Conservation (phyloP, 2,113 vertebrate species). For the Rattus norvegicus region GRCr8 NC_086027.1:62911001-62911500, state of each 20-base stretch:
- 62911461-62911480: conserved; percentile 54
- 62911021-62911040: conserved; percentile 68
- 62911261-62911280: conserved; percentile 52
- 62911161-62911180: conserved; percentile 55
- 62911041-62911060: conserved; percentile 60
- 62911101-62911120: conserved; percentile 24
- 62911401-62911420: conserved; percentile 7
- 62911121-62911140: background rate
- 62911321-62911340: background rate
- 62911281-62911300: background rate
- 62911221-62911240: background rate
- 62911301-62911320: conserved; percentile 36
- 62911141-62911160: background rate
- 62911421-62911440: conserved; percentile 59
- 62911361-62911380: conserved; percentile 38
- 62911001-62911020: conserved; percentile 68
- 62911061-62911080: conserved; percentile 62
- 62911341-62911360: background rate
- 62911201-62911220: conserved; percentile 47
- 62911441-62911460: conserved; percentile 3
- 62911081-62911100: conserved; percentile 49
- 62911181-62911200: conserved; percentile 40
- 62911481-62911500: conserved; percentile 68
- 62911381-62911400: conserved; percentile 7
- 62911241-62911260: conserved; percentile 42